Base-by-base conservation (phyloP, 2,113 vertebrate genomes). In the Spilogale gracilis region DNA sequence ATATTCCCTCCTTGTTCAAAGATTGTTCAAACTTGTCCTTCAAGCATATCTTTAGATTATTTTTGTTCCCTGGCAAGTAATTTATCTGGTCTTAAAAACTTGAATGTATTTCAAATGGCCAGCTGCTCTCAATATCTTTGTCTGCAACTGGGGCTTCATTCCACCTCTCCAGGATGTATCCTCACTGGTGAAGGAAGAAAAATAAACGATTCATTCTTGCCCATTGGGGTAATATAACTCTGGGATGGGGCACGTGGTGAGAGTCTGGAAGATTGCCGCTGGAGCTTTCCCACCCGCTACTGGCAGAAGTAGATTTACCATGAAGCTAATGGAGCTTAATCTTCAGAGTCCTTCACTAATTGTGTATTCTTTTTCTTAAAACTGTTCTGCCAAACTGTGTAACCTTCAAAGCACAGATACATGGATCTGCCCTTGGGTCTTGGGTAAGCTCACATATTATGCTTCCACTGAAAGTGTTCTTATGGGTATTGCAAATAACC, bases 291-390 rank as follows among this genome's bases (percentile, higher is more conserved):
- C 52, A 21, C 43, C 58, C 84, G 94, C 25, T 78, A 25, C 12
- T 74, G 79, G 27, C 58, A 76, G 81, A 93, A 30, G n/a, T 5
- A 13, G 69, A 85, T 81, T 94, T 91, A 88, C 43, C 9, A 30
- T 8, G 43, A 96, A 89, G 65, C 5, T 83, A 74, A 79, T 43
- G 45, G 91, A 81, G 30, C 16, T 80, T 80, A 82, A 91, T 82
- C 61, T 84, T 90, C 60, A 38, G n/a, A 81, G 14, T 48, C 65
- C 54, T 82, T 95, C 89, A 85, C 52, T 88, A 92, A 88, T 50
- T 90, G 30, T 85, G 27, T 73, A 56, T 89, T 88, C n/a, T 94
- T 96, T 93, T 92, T 81, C 94, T 88, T 67, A 78, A 91, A 97
- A 96, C 10, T 94, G n/a, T 38, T 82, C 60, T 90, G 65, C 71